Percentiles rank a stretch among this genome's conserved stretches.
Conservation (phyloP, 1,140 invertebrate species). For the Bombus pyrosoma region DNA sequence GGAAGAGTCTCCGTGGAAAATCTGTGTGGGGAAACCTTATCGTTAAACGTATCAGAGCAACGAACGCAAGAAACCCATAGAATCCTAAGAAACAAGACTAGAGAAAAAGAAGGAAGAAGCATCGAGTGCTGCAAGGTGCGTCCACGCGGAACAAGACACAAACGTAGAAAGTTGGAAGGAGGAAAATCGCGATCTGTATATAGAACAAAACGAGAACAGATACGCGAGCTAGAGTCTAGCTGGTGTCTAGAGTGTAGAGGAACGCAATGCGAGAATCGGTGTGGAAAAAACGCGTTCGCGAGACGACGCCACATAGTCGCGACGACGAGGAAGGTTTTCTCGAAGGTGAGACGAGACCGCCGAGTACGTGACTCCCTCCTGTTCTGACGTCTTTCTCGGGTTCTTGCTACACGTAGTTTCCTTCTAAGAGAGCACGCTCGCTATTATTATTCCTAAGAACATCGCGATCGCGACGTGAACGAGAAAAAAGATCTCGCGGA, state of each 20-base stretch:
- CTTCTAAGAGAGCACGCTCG: neutral
- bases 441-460: conserved; percentile 49
- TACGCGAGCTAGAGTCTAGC: no score
- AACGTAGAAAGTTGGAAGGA: neutral
- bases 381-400: neutral
- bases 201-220: no score
- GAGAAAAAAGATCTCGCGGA: neutral
- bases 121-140: neutral
- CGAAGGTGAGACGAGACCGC: conserved; percentile 37
- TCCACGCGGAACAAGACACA: conserved; percentile 24
- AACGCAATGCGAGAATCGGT: neutral
- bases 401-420: neutral
- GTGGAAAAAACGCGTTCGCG: conserved; percentile 32
- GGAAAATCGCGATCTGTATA: no score
- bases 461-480: conserved; percentile 26
- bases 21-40: conserved; percentile 38
- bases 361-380: conserved; percentile 32
- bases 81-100: neutral
- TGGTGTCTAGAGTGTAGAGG: neutral
- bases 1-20: conserved; percentile 15
- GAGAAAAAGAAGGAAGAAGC: neutral
- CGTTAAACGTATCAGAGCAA: conserved; percentile 29
- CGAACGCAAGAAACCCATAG: neutral
- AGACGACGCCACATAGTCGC: conserved; percentile 50
- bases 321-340: conserved; percentile 32